Conservation (phyloP, 1,140 invertebrate genomes). For the Aphidius gifuensis region DNA sequence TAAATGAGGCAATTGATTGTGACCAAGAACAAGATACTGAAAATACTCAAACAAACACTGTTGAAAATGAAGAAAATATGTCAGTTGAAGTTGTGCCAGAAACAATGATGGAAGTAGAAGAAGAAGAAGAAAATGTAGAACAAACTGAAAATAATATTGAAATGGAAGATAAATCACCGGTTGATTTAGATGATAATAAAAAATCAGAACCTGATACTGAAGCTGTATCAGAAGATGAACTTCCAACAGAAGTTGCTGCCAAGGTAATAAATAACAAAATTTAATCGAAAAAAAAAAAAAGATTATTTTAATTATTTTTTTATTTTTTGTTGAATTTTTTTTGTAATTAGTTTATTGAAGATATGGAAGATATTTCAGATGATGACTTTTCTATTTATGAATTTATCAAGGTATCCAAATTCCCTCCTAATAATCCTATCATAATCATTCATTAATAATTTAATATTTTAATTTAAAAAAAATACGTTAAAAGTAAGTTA, state of each 20-base stretch:
- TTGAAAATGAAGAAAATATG: constrained; percentile 9
- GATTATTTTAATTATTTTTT: not conserved
- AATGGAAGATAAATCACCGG: not conserved
- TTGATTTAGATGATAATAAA: constrained; percentile 26
- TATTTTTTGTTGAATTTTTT: not conserved
- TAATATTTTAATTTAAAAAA: not conserved
- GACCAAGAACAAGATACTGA: not conserved
- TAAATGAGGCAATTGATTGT: constrained; percentile 8
- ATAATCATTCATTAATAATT: not conserved
- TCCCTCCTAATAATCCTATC: not conserved
- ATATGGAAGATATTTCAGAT: constrained; percentile 36
- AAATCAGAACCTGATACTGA: constrained; percentile 63
- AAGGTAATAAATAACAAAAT: constrained; percentile 38
- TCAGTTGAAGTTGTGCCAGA: constrained; percentile 19
- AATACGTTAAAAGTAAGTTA: not conserved
- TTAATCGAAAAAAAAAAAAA: no score
- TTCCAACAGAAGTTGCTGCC: constrained; percentile 53
- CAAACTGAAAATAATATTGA: not conserved
- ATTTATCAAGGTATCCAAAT: constrained; percentile 28
- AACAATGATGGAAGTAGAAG: constrained; percentile 9
- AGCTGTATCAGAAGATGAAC: constrained; percentile 68
- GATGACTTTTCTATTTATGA: constrained; percentile 34
- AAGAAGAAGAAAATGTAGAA: constrained; percentile 1
- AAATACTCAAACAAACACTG: not conserved
- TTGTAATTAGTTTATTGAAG: constrained; percentile 24